A percentile compares a stretch with the other conserved stretches of the same genome.
Evolutionary conservation across 2,888 invertebrate genomes (phyloP).

Genomic region (Perdita meconis): DNA sequence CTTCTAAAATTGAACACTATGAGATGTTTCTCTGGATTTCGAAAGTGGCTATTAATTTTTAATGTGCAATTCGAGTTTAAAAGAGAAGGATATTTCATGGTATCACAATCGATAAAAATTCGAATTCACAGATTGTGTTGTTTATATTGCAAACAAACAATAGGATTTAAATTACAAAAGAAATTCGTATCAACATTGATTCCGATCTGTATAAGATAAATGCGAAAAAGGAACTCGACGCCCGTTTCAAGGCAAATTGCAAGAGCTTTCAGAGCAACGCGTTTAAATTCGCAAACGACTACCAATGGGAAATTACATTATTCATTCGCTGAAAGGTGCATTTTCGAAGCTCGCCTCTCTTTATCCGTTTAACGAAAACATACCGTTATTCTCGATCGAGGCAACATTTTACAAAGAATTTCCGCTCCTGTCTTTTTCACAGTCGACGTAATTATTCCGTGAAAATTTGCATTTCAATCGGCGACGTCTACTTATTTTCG

Average conservation of each 20-base stretch:
- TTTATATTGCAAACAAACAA: background rate
- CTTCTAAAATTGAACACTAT: no score
- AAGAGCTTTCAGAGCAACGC: background rate
- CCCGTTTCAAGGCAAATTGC: background rate
- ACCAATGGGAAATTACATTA: constrained; percentile 10
- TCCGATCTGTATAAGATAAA: constrained; percentile 15
- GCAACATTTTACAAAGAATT: background rate
- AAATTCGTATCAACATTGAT: background rate
- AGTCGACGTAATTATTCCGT: constrained; percentile 7
- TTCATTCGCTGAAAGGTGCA: constrained; percentile 6
- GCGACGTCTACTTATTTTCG: constrained; percentile 34
- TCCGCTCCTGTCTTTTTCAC: background rate
- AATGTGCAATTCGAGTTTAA: no score
- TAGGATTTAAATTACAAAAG: background rate
- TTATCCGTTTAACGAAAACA: constrained; percentile 20
- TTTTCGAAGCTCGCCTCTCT: constrained; percentile 10
- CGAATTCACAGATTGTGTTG: no score
- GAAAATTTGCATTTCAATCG: constrained; percentile 42
- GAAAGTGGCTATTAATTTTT: no score
- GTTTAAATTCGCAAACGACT: constrained; percentile 3
- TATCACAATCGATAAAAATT: no score
- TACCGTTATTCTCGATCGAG: constrained; percentile 5
- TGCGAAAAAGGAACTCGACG: constrained; percentile 1
- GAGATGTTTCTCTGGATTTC: no score
- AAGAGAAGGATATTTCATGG: no score